A percentile compares a stretch with the other conserved stretches of the same genome.
Evolutionary conservation across 2,888 invertebrate species (phyloP).

Genomic region (Monochamus alternatus): DNA sequence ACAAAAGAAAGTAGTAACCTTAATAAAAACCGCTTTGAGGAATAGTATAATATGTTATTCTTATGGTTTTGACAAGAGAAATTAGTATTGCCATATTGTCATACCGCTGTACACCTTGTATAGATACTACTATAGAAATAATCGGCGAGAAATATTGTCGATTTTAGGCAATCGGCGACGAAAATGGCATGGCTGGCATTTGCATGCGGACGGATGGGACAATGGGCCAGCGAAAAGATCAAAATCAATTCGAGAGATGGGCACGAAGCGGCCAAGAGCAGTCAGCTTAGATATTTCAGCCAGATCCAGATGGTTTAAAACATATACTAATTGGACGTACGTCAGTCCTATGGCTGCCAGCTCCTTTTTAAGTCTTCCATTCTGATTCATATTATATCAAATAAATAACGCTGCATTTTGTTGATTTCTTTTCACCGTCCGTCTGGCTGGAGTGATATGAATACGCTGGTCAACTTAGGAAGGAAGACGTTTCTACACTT

Average conservation of each 20-base stretch:
- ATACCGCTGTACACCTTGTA: no score
- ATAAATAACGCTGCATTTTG: conserved; percentile 58
- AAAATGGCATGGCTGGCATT: conserved; percentile 56
- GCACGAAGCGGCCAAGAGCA: conserved; percentile 51
- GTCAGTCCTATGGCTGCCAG: conserved; percentile 67
- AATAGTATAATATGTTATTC: no score
- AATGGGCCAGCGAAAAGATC: conserved; percentile 66
- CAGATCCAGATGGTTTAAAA: conserved; percentile 68
- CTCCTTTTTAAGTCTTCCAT: conserved; percentile 66
- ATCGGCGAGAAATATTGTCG: background rate
- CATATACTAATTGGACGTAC: conserved; percentile 70
- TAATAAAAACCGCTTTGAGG: no score
- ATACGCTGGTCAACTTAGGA: background rate
- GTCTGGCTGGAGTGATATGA: conserved; percentile 14
- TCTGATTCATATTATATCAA: conserved; percentile 65
- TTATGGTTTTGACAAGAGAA: no score
- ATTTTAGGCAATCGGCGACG: conserved; percentile 48
- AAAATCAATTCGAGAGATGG: conserved; percentile 66
- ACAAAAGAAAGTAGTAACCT: no score
- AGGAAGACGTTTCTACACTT: no score
- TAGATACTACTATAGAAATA: no score
- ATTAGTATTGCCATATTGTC: no score
- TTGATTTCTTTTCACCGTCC: conserved; percentile 55
- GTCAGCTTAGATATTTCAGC: conserved; percentile 64
- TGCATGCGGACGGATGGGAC: conserved; percentile 67